These are phyloP conservation scores for Margaritifera margaritifera DNA, from an alignment of 2,888 invertebrate species.

Conservation along the genomic window DNA sequence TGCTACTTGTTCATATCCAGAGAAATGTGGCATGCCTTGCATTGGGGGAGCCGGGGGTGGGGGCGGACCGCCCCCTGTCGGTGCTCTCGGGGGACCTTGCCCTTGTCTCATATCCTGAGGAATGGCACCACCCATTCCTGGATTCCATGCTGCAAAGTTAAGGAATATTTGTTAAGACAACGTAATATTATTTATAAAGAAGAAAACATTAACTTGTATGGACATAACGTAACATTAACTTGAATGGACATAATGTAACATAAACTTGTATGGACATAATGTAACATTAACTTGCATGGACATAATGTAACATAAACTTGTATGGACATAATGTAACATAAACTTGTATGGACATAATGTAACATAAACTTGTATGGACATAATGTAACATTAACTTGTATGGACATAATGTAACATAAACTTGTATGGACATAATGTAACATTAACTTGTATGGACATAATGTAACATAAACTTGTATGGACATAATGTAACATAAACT, in stretches of 20 bases:
- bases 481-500: background rate
- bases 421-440: background rate
- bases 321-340: background rate
- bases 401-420: background rate
- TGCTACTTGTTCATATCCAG: constrained; percentile 31
- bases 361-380: no score
- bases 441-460: no score
- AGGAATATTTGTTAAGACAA: background rate
- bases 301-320: background rate
- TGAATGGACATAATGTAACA: no score
- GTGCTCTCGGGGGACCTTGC: constrained; percentile 3
- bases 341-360: background rate
- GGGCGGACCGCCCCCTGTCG: constrained; percentile 16
- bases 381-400: no score
- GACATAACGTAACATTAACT: background rate
- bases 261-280: background rate
- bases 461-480: no score
- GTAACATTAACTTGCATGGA: no score
- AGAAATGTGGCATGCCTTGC: constrained; percentile 30
- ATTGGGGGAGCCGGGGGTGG: constrained; percentile 21
- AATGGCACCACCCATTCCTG: constrained; percentile 17
- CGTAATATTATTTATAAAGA: background rate
- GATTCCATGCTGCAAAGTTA: constrained; percentile 24
- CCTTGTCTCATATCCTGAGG: constrained; percentile 21
- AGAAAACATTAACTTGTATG: background rate